phyloP scores from a whole-genome alignment of 2,113 vertebrate species.

The Trogon melanurus region DNA sequence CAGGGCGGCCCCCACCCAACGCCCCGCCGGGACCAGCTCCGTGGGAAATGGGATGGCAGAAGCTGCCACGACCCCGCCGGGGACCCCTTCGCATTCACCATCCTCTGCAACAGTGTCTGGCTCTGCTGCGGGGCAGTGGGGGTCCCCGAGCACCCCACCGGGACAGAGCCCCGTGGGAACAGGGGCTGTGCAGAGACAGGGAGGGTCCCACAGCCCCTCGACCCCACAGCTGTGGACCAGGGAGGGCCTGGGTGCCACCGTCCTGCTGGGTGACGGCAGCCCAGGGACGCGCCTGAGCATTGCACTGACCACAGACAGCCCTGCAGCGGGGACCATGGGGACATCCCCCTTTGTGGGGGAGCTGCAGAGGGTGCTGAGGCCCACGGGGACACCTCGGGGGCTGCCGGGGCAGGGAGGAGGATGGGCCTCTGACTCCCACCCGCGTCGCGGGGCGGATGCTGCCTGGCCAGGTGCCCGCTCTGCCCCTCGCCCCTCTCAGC shows the following conservation, averaged over 20 bases:
- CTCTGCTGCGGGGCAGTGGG: not conserved
- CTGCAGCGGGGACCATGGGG: accelerated
- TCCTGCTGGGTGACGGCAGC: not conserved
- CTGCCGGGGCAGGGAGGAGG: not conserved
- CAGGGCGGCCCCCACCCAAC: too few relatives aligned
- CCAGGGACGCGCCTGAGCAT: not conserved
- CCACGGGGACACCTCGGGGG: not conserved
- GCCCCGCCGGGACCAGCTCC: not conserved
- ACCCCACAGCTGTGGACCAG: accelerated
- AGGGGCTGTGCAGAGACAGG: not conserved
- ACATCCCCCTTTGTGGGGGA: accelerated
- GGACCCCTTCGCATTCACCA: accelerated
- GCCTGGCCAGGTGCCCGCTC: not conserved
- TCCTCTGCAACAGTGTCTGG: accelerated
- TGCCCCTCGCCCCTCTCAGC: not conserved
- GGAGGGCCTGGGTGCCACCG: accelerated
- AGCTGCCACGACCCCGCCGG: accelerated
- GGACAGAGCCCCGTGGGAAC: not conserved
- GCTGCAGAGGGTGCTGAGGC: not conserved
- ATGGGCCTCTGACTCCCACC: not conserved
- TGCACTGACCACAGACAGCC: accelerated
- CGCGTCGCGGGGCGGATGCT: accelerated
- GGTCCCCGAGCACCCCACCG: not conserved
- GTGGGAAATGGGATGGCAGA: accelerated
- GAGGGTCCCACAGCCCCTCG: accelerated